Percentiles rank a stretch among this genome's conserved stretches.
phyloP scores from a whole-genome alignment of 2,888 invertebrate species.

The Hirudinaria manillensis region DNA sequence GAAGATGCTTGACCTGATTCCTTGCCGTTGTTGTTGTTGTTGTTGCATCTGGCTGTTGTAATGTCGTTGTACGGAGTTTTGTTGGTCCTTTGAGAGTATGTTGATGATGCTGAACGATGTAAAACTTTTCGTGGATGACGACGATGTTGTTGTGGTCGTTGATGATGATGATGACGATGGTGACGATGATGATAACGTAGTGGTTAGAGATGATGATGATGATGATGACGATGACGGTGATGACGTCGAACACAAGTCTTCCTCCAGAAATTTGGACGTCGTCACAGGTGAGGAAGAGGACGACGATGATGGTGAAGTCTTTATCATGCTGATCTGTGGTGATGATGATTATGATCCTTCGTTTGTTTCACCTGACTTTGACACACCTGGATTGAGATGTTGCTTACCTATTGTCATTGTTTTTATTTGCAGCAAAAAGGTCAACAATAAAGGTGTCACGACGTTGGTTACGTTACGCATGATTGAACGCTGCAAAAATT shows the following conservation, averaged over 20 bases:
- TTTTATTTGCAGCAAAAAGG: too few relatives aligned
- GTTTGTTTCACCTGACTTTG: too few relatives aligned
- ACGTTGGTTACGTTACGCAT: too few relatives aligned
- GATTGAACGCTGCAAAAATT: too few relatives aligned
- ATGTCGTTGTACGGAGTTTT: not conserved
- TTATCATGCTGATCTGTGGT: too few relatives aligned
- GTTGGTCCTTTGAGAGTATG: constrained; percentile 13
- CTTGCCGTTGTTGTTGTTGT: not conserved
- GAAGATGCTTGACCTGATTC: not conserved
- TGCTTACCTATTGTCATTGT: too few relatives aligned
- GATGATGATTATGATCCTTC: too few relatives aligned
- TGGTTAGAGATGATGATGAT: not conserved
- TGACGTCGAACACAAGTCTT: not conserved
- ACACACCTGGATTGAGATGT: too few relatives aligned
- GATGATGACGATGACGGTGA: not conserved
- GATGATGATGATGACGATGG: not conserved
- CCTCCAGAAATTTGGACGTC: too few relatives aligned
- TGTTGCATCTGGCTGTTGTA: not conserved
- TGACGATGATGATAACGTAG: constrained; percentile 1
- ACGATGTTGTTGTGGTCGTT: constrained; percentile 6
- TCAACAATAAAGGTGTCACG: too few relatives aligned
- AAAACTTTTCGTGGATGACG: not conserved
- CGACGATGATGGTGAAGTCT: not conserved
- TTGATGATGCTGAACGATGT: not conserved
- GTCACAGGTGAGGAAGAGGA: not conserved